These are phyloP conservation scores for Cantharis nigra DNA, from an alignment of 2,888 invertebrate species.

Conservation along the genomic window DNA sequence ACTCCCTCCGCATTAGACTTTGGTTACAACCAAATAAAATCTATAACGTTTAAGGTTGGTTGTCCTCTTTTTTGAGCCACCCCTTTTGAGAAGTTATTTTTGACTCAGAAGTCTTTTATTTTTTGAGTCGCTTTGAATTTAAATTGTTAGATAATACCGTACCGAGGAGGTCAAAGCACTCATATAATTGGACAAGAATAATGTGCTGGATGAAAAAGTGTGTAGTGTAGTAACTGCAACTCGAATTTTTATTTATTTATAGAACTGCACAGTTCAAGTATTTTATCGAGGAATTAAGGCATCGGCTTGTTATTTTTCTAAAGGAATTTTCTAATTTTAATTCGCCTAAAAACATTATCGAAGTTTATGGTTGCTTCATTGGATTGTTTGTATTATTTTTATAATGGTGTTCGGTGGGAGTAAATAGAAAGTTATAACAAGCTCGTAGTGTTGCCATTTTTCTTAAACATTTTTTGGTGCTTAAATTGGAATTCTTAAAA, in stretches of 20 bases:
- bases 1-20: constrained; percentile 31
- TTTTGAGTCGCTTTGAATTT: not conserved
- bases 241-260: not conserved
- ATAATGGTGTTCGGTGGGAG: not conserved
- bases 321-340: not conserved
- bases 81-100: not conserved
- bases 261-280: not conserved
- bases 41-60: constrained; percentile 12
- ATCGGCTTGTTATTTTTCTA: not conserved
- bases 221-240: not conserved
- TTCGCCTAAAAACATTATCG: not conserved
- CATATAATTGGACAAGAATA: constrained; percentile 11
- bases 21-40: constrained; percentile 5
- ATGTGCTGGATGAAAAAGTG: not conserved
- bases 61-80: constrained; percentile 8
- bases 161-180: constrained; percentile 20
- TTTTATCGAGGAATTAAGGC: not conserved
- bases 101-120: not conserved
- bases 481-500: not conserved
- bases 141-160: constrained; percentile 10
- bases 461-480: not conserved
- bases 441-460: not conserved
- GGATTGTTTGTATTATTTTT: constrained; percentile 1
- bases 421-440: constrained; percentile 5
- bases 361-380: not conserved